A percentile compares a stretch with the other conserved stretches of the same genome.
These are phyloP conservation scores for Crenichthys baileyi DNA, from an alignment of 2,797 vertebrate species.

Conservation along the genomic window DNA sequence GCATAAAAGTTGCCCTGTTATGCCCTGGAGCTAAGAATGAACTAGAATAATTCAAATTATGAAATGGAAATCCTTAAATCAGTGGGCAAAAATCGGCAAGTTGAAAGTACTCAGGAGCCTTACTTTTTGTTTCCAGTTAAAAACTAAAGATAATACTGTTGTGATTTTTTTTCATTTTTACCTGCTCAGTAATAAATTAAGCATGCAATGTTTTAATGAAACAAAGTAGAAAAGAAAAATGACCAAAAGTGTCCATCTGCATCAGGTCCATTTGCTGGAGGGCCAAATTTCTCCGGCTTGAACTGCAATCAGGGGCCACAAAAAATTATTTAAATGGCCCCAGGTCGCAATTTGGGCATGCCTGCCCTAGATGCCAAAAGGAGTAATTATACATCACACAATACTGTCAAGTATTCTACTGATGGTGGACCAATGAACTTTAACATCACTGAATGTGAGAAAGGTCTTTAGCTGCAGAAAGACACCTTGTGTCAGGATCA, in stretches of 20 bases:
- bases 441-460: too few species aligned
- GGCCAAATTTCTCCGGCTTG: not conserved
- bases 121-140: not conserved
- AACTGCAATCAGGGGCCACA: not conserved
- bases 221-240: not conserved
- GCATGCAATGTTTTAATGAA: too few species aligned
- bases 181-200: too few species aligned
- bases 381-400: too few species aligned
- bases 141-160: not conserved
- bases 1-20: not conserved
- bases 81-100: not conserved
- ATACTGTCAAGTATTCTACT: too few species aligned
- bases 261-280: too few species aligned
- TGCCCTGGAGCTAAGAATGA: not conserved
- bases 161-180: too few species aligned
- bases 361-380: too few species aligned
- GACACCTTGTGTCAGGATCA: too few species aligned
- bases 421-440: too few species aligned
- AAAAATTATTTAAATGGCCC: not conserved
- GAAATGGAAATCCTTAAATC: not conserved
- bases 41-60: not conserved
- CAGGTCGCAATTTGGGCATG: too few species aligned
- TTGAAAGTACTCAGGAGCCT: not conserved
- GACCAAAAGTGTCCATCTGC: not conserved
- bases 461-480: too few species aligned